Evolutionary conservation across 2,113 vertebrate genomes (phyloP).

Genomic region (Marmota flaviventris): DNA sequence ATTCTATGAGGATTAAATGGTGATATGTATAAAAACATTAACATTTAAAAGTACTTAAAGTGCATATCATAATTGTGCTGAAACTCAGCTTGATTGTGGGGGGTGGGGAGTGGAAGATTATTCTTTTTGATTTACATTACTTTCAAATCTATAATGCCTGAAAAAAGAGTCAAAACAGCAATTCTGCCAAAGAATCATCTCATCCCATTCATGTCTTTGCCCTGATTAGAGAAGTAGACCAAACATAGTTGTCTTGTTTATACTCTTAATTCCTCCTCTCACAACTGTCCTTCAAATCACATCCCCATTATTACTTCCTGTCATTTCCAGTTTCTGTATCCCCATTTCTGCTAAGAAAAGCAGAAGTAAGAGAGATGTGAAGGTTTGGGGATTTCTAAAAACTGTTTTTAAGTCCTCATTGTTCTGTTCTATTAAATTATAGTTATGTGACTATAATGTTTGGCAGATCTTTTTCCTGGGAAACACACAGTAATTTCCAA

Average conservation of each 20-base stretch:
- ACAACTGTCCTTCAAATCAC: conserved; percentile 53
- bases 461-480: conserved; percentile 69
- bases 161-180: background rate
- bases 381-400: conserved; percentile 80
- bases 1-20: background rate
- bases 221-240: conserved; percentile 28
- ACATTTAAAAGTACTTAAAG: conserved; percentile 14
- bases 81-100: background rate
- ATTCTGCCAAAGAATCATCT: background rate
- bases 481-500: conserved; percentile 73
- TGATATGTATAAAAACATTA: background rate
- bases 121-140: conserved; percentile 12
- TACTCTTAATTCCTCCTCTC: conserved; percentile 8
- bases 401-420: conserved; percentile 56
- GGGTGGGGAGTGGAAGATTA: background rate
- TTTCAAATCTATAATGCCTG: background rate
- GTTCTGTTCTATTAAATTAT: conserved; percentile 48
- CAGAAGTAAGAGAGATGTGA: conserved; percentile 70
- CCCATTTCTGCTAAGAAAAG: conserved; percentile 76
- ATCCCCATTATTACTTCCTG: conserved; percentile 75
- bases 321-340: conserved; percentile 69
- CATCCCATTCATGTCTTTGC: background rate
- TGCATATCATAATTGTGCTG: background rate
- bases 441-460: conserved; percentile 54
- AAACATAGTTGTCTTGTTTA: background rate